Evolutionary conservation across 2,797 vertebrate genomes (phyloP), one percentile per base, ranked within the genome.

Genomic region (Lates japonicus): DNA sequence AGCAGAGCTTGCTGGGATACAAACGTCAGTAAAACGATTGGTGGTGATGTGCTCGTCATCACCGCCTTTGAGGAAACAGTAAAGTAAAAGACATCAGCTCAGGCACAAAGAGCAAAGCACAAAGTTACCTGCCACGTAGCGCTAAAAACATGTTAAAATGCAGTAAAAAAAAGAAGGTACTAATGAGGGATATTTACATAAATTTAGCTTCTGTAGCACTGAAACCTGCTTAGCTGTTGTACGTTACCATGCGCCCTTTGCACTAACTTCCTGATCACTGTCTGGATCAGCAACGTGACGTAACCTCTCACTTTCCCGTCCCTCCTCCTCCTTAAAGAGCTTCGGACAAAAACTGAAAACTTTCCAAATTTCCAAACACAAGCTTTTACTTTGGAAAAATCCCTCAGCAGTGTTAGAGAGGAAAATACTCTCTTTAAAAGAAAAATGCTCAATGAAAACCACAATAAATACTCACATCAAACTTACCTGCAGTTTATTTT

Each of bases 81-180:
- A 29, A 55, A 19, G 57, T 58, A 13, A 5, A 55, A 19, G 57
- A 7, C 11, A 22, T 67, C 63, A 46, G 57, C 61, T 82, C 60
- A 69, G 74, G 65, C 76, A 61, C 63, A 81, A 66, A 69, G 31
- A 79, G 63, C 73, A 68, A 90, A 89, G 90, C 88, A 90, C 90
- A 90, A 87, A 42, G 71, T 73, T 39, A 14, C n/a, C 62, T 59
- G 70, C 61, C 67, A 67, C 25, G 48, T 60, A 62, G 68, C 65
- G 9, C 44, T 35, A 19, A 29, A 19, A 51, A 8, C 39, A 11
- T 6, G 17, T 57, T 22, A 42, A 42, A 39, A 48, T 72, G 82
- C 76, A 84, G 75, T 73, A 68, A 67, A 19, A 20, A 14, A 14
- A 14, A 22, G n/a, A 25, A 1, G 1, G 19, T 13, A 31, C 57